phyloP scores from a whole-genome alignment of 2,888 invertebrate genomes.

The Ochlodes sylvanus region DNA sequence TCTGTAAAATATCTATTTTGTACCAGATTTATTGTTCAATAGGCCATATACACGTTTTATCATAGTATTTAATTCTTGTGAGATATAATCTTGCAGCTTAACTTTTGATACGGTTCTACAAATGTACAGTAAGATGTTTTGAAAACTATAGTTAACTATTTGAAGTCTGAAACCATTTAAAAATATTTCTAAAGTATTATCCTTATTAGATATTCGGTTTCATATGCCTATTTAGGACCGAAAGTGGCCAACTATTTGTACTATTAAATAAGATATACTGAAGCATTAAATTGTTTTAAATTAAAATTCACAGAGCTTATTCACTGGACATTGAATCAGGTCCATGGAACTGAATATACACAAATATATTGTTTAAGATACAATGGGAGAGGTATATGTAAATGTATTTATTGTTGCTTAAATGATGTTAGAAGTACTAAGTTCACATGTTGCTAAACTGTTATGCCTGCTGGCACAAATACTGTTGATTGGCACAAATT shows the following conservation, averaged over 20 bases:
- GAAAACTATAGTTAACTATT: slow-evolving; percentile 13
- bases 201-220: slow-evolving; percentile 7
- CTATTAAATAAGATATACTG: slow-evolving; percentile 13
- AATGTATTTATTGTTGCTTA: slow-evolving; percentile 43
- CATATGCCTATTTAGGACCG: slow-evolving; percentile 29
- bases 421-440: slow-evolving; percentile 41
- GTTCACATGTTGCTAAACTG: slow-evolving; percentile 21
- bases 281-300: slow-evolving; percentile 48
- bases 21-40: slow-evolving; percentile 44
- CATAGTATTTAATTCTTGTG: slow-evolving; percentile 37
- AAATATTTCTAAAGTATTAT: slow-evolving; percentile 31
- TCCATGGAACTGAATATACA: slow-evolving; percentile 43
- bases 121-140: slow-evolving; percentile 34
- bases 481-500: slow-evolving; percentile 48
- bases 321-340: slow-evolving; percentile 42
- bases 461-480: slow-evolving; percentile 31
- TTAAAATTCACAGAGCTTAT: slow-evolving; percentile 55
- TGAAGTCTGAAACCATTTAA: slow-evolving; percentile 39
- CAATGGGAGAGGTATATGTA: slow-evolving; percentile 38
- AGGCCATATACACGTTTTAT: slow-evolving; percentile 34
- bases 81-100: slow-evolving; percentile 43
- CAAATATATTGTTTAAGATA: slow-evolving; percentile 38
- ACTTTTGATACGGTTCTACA: slow-evolving; percentile 49
- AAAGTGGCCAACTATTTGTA: slow-evolving; percentile 53
- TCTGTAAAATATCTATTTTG: slow-evolving; percentile 43